Base-by-base conservation (phyloP, 2,797 vertebrate genomes). In the Phoebastria nigripes region DNA sequence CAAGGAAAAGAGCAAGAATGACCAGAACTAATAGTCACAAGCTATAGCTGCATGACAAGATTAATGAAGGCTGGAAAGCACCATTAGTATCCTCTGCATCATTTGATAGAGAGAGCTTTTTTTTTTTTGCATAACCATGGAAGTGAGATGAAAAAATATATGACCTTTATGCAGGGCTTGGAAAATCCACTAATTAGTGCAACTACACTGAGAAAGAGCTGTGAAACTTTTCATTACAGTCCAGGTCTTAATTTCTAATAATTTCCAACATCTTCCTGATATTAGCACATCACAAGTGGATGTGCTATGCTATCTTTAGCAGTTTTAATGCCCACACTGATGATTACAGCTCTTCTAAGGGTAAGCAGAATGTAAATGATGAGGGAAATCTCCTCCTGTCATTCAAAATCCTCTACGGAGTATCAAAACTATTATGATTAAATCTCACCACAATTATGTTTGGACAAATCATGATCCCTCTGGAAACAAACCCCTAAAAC, bases 1-100 rank as follows among this genome's bases (percentile, higher is more conserved):
- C 52, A 94, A 94, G 90, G 33, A 87, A 49, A 95, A 97, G 71
- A 87, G 83, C 17, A 95, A 71, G 70, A 77, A 82, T 21, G 41
- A 77, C 15, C 52, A 83, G 29, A 67, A 39, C 22, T 72, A 78
- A 37, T 8, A 87, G 47, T n/a, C 65, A 89, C 54, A 56, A 54
- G 39, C n/a, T 28, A 12, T 4, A 73, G 39, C 47, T 63, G 67
- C 26, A 58, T 6, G 29, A 65, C 0, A 12, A 65, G 14, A 67
- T 67, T 44, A 52, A 46, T 6, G 62, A 81, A 72, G 56, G 22
- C 49, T 77, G 44, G 24, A 87, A 44, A 93, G 39, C 65, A 89
- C 39, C 47, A 14, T 76, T 52, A 70, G 28, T 12, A 61, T 44
- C 87, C 73, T 78, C n/a, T 79, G 41, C 39, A 51, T 41, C 24